Conservation (phyloP, 2,888 invertebrate genomes). For the Cyaniris semiargus region DNA sequence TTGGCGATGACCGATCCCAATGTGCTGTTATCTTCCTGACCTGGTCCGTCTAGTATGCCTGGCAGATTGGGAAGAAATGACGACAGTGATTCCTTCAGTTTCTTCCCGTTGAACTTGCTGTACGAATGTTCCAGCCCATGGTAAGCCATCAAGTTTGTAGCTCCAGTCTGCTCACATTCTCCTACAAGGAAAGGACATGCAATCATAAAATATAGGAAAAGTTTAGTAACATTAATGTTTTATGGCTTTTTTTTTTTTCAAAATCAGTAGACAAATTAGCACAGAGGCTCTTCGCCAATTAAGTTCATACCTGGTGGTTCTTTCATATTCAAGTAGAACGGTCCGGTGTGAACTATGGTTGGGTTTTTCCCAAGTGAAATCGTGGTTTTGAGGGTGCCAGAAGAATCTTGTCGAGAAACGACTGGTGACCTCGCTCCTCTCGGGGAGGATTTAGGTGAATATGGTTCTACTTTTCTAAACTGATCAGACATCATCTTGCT, state of each 20-base stretch:
- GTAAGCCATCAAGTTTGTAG: constrained; percentile 97
- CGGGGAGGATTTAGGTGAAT: constrained; percentile 97
- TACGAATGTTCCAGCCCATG: constrained; percentile 98
- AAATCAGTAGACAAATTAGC: not conserved
- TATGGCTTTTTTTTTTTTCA: not conserved
- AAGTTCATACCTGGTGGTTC: constrained; percentile 89
- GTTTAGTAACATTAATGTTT: constrained; percentile 25
- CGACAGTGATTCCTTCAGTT: constrained; percentile 95
- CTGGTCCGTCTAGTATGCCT: constrained; percentile 96
- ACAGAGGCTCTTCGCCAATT: not conserved
- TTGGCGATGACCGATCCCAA: constrained; percentile 96
- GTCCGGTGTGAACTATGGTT: constrained; percentile 97
- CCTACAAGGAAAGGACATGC: constrained; percentile 70
- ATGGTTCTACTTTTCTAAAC: constrained; percentile 95
- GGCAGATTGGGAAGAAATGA: constrained; percentile 97
- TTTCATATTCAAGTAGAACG: constrained; percentile 96
- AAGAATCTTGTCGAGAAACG: constrained; percentile 97
- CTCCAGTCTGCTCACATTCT: constrained; percentile 96
- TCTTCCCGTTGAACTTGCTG: constrained; percentile 98
- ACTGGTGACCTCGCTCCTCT: constrained; percentile 96
- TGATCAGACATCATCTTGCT: constrained; percentile 95
- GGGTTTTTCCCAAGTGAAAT: constrained; percentile 98
- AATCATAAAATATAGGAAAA: not conserved
- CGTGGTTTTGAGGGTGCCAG: constrained; percentile 98
- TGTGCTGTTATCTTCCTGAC: constrained; percentile 91